Evolutionary conservation across 1,140 invertebrate genomes (phyloP), one percentile per base, ranked within the genome.

Genomic region (Helicoverpa zea): DNA sequence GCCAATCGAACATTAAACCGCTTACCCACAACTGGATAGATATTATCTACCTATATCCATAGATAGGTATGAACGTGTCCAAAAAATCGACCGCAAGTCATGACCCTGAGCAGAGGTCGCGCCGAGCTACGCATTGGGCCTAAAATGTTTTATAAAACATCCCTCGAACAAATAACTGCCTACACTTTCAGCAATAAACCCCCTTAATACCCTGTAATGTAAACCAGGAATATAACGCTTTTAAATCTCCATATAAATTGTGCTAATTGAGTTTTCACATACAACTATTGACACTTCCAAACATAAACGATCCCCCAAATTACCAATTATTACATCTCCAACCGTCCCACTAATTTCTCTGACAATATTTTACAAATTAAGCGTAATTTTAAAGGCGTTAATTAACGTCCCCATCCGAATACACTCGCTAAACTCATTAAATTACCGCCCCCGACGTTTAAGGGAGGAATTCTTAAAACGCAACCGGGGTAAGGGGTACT

Each of bases 401-500:
- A 82, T 79, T 74, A 82, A 82, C 81, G 78, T 78, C 61, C 70
- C 59, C 76, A 30, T 58, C 61, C 52, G 76, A 66, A 68, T 72
- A 80, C 78, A 80, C 56, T 63, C 16, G 64, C 73, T 70, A 70
- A 81, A 59, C 64, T 81, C 80, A 77, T 85, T 88, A 88, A 89
- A 89, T 88, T 87, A 86, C 86, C 82, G 74, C 79, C 79, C 66
- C 77, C 81, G 30, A 73, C 64, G 83, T 87, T 86, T 83, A 83
- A 68, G 81, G 83, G 78, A 68, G 83, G 81, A 86, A 90, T 88
- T 89, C 86, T 85, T 87, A 86, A 85, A 88, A 86, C 77, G 86
- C 83, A 80, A 78, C 23, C 58, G 66, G 61, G 73, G 78, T 66
- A 76, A 70, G 70, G 76, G 66, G 43, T 84, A 88, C 77, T 64